A percentile compares a stretch with the other conserved stretches of the same genome.
These are phyloP conservation scores for Mobula hypostoma DNA, from an alignment of 2,113 vertebrate genomes.

Conservation along the genomic window DNA sequence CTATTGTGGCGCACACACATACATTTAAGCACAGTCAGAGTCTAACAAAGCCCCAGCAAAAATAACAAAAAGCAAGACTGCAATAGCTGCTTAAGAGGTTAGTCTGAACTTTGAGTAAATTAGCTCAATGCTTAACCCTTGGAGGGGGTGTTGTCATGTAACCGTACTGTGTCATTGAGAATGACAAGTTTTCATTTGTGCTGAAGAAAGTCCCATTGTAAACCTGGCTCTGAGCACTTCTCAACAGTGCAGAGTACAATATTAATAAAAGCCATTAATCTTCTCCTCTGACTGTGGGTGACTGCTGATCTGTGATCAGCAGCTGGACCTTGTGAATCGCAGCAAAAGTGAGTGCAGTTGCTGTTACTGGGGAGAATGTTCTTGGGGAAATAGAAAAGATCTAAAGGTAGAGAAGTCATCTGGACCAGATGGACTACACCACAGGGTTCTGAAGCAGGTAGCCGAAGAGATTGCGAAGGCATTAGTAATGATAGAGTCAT, in stretches of 20 bases:
- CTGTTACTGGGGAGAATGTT: too few relatives aligned
- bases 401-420: too few relatives aligned
- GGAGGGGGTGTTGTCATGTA: constrained; percentile 21
- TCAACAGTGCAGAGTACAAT: not conserved
- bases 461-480: too few relatives aligned
- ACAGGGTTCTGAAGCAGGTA: too few relatives aligned
- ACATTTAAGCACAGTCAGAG: constrained; percentile 9
- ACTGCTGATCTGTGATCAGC: not conserved
- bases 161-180: constrained; percentile 13
- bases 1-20: not conserved
- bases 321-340: not conserved
- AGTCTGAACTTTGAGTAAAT: constrained; percentile 31
- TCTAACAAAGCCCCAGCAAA: constrained; percentile 11
- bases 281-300: not conserved
- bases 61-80: constrained; percentile 9
- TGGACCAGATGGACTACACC: too few relatives aligned
- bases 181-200: constrained; percentile 25
- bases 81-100: constrained; percentile 28
- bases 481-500: too few relatives aligned
- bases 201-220: not conserved
- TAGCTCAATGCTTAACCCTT: constrained; percentile 13
- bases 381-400: too few relatives aligned
- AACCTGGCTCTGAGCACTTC: not conserved
- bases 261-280: constrained; percentile 15
- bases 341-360: not conserved